Conservation (phyloP, 2,888 invertebrate species). For the Chloroclysta siterata region DNA sequence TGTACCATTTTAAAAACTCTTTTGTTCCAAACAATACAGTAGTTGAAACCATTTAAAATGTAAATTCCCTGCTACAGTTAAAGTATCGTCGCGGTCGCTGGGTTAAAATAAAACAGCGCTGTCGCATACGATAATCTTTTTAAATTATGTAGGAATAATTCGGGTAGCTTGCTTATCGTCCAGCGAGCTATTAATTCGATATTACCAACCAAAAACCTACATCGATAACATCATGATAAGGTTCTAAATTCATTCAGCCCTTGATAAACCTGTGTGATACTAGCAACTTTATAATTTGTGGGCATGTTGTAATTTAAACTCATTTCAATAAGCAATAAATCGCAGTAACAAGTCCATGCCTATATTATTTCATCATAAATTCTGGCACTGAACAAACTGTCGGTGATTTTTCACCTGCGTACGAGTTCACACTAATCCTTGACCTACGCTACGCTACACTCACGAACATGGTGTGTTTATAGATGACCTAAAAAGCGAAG, state of each 20-base stretch:
- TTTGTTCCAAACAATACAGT: slow-evolving; percentile 22
- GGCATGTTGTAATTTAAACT: slow-evolving; percentile 11
- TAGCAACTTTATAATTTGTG: neutral
- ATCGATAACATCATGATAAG: slow-evolving; percentile 23
- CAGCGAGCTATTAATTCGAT: slow-evolving; percentile 13
- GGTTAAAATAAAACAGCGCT: slow-evolving; percentile 7
- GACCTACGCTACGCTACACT: slow-evolving; percentile 32
- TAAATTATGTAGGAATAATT: neutral
- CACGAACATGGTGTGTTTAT: slow-evolving; percentile 33
- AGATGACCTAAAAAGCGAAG: slow-evolving; percentile 34
- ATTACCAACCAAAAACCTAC: slow-evolving; percentile 18
- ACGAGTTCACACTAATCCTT: slow-evolving; percentile 34
- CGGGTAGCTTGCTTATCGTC: slow-evolving; percentile 18
- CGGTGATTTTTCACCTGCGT: slow-evolving; percentile 34
- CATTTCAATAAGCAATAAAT: slow-evolving; percentile 22
- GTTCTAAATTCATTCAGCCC: slow-evolving; percentile 17
- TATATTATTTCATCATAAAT: slow-evolving; percentile 22
- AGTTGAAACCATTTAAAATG: slow-evolving; percentile 23
- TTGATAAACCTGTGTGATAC: slow-evolving; percentile 16
- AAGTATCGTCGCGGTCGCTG: slow-evolving; percentile 7
- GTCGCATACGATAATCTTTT: slow-evolving; percentile 8
- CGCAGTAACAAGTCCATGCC: slow-evolving; percentile 21
- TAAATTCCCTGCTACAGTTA: slow-evolving; percentile 11
- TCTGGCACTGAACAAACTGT: slow-evolving; percentile 25
- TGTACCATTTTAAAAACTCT: slow-evolving; percentile 23